phyloP scores from a whole-genome alignment of 2,113 vertebrate genomes.

The Peromyscus californicus region DNA sequence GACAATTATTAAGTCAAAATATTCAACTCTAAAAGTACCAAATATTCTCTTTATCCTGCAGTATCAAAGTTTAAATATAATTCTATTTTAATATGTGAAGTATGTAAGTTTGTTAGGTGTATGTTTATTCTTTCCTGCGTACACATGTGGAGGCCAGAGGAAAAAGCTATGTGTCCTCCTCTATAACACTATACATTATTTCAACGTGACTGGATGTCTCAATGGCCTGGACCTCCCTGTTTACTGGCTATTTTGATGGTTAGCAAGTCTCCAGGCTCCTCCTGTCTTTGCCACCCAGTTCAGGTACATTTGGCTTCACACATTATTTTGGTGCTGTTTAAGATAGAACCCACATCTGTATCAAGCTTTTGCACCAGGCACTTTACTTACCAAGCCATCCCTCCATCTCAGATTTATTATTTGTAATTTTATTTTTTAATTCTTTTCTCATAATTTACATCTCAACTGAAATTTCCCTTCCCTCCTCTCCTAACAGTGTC shows the following conservation, averaged over 20 bases:
- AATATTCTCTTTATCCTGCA: background rate
- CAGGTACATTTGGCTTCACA: background rate
- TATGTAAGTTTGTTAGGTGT: background rate
- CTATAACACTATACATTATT: background rate
- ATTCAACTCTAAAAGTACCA: background rate
- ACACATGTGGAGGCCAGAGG: background rate
- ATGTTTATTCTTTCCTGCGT: background rate
- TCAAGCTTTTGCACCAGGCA: background rate
- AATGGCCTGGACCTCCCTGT: background rate
- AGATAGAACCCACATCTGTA: background rate
- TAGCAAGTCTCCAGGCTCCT: too few species aligned
- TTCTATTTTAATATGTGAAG: background rate
- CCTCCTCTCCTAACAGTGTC: too few species aligned
- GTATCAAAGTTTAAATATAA: background rate
- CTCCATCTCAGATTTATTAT: too few species aligned
- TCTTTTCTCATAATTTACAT: too few species aligned
- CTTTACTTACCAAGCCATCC: background rate
- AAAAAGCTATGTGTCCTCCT: background rate
- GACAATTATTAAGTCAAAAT: background rate
- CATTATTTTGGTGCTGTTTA: background rate
- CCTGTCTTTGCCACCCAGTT: background rate
- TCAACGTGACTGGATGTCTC: background rate
- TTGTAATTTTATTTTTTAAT: too few species aligned
- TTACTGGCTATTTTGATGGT: background rate
- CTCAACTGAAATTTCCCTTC: too few species aligned